Conservation (phyloP, 2,888 invertebrate species). For the Drosophila limbata region DNA sequence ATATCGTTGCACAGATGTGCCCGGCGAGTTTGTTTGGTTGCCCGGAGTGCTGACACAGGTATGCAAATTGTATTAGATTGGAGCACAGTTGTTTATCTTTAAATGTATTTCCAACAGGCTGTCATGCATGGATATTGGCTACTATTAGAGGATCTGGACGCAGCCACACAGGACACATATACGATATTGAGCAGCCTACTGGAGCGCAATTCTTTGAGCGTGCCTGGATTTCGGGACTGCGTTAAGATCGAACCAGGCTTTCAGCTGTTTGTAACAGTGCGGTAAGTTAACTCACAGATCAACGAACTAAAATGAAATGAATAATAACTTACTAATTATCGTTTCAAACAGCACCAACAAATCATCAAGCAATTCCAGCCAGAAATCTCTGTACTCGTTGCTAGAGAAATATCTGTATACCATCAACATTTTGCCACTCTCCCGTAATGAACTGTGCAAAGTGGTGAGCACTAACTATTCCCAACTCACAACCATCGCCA, state of each 20-base stretch:
- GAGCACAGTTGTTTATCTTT: not conserved
- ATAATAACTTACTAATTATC: too few species aligned
- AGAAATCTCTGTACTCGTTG: constrained; percentile 89
- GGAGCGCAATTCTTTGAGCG: constrained; percentile 92
- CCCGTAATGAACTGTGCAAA: constrained; percentile 90
- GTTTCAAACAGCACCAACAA: constrained; percentile 84
- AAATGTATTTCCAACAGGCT: constrained; percentile 85
- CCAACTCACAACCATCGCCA: constrained; percentile 89
- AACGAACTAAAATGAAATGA: not conserved
- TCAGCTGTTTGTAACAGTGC: constrained; percentile 96
- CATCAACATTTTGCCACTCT: constrained; percentile 92
- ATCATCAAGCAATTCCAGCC: constrained; percentile 73
- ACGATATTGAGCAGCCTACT: constrained; percentile 94
- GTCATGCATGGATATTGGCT: constrained; percentile 95
- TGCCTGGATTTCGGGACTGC: constrained; percentile 95
- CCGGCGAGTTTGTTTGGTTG: constrained; percentile 98
- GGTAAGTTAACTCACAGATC: constrained; percentile 85
- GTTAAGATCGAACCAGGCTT: constrained; percentile 93
- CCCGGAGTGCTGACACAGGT: constrained; percentile 96
- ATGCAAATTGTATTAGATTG: constrained; percentile 8
- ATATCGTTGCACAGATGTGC: constrained; percentile 95
- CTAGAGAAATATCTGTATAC: constrained; percentile 93
- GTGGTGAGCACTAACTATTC: constrained; percentile 91
- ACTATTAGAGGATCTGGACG: constrained; percentile 97
- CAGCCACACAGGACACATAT: constrained; percentile 96